These are phyloP conservation scores for Leptocoma aspasia DNA, from an alignment of 2,113 vertebrate genomes.

Conservation along the genomic window DNA sequence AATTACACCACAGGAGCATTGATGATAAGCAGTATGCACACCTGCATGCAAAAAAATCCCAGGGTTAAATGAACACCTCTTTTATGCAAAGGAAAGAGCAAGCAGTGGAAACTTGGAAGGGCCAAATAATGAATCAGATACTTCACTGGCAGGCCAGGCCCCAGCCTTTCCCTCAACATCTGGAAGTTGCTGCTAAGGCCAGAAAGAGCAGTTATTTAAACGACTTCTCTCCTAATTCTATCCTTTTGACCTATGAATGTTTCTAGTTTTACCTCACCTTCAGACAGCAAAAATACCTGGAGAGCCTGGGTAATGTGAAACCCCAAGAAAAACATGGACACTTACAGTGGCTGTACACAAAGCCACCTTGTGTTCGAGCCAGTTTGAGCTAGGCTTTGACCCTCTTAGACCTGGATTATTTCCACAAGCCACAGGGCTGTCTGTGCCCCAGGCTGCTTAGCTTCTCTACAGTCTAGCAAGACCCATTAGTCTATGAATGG, in stretches of 20 bases:
- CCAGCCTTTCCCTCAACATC: not conserved
- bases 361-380: not conserved
- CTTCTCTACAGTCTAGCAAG: not conserved
- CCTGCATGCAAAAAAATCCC: not conserved
- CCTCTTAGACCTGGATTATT: not conserved
- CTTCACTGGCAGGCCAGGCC: not conserved
- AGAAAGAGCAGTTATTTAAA: not conserved
- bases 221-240: not conserved
- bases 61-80: not conserved
- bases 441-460: not conserved
- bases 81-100: not conserved
- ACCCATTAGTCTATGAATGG: not conserved
- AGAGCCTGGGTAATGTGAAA: not conserved
- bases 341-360: not conserved
- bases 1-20: not conserved
- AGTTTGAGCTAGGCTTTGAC: not conserved
- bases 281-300: not conserved
- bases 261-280: not conserved
- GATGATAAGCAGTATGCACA: not conserved
- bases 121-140: not conserved
- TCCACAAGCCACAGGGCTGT: not conserved
- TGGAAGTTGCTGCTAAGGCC: not conserved
- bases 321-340: not conserved
- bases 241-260: not conserved
- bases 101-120: not conserved